phyloP scores from a whole-genome alignment of 2,113 vertebrate genomes.

The Melanotaenia duboulayi region DNA sequence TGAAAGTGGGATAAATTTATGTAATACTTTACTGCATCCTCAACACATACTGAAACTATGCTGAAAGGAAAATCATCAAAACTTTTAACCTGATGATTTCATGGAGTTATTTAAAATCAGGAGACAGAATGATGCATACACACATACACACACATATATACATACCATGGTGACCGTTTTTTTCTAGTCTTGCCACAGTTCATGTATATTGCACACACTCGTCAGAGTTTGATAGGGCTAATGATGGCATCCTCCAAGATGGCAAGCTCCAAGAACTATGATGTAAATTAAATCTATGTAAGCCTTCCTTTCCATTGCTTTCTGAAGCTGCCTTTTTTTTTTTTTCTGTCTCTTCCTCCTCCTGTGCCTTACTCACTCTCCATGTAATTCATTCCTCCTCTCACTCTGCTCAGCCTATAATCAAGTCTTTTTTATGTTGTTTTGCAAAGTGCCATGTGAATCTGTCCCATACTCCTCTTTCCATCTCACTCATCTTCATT shows the following conservation, averaged over 20 bases:
- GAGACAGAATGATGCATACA: neutral
- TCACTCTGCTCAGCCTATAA: slow-evolving; percentile 55
- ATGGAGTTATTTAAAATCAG: no score
- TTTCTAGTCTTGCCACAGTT: slow-evolving; percentile 4
- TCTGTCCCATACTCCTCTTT: slow-evolving; percentile 56
- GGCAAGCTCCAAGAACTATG: slow-evolving; percentile 30
- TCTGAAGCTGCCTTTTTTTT: slow-evolving; percentile 9
- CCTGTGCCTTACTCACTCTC: slow-evolving; percentile 39
- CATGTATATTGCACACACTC: neutral
- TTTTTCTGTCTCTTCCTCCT: slow-evolving; percentile 13
- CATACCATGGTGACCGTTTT: neutral
- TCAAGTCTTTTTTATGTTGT: slow-evolving; percentile 72
- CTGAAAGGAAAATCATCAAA: no score
- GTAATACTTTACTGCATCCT: no score
- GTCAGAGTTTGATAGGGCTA: slow-evolving; percentile 27
- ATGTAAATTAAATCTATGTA: slow-evolving; percentile 52
- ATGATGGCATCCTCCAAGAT: slow-evolving; percentile 23
- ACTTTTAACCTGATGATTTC: no score
- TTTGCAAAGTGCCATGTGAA: slow-evolving; percentile 50
- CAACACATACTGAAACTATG: no score
- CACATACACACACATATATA: no score
- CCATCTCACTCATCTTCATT: slow-evolving; percentile 39
- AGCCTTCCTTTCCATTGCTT: slow-evolving; percentile 24
- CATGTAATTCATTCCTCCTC: slow-evolving; percentile 55
- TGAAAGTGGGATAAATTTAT: no score